Evolutionary conservation across 2,888 invertebrate genomes (phyloP).

Genomic region (Ennomos erosarius): DNA sequence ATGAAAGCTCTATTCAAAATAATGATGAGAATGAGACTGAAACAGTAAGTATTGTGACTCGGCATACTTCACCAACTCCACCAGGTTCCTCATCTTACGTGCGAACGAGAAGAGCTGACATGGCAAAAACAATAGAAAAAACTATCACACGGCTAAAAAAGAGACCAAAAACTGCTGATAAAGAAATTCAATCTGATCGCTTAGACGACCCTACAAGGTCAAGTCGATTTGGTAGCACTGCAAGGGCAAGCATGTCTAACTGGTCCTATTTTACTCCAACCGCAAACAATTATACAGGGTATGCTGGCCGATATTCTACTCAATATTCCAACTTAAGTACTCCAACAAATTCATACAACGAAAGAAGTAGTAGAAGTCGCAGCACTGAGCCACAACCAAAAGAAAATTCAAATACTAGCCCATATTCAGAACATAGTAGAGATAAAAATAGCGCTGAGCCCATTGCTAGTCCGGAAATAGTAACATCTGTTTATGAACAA

Average conservation of each 20-base stretch:
- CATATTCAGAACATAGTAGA: conserved; percentile 51
- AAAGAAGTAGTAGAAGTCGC: conserved; percentile 70
- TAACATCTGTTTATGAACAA: conserved; percentile 62
- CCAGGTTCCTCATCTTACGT: conserved; percentile 87
- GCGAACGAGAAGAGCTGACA: conserved; percentile 88
- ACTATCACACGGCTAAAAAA: conserved; percentile 86
- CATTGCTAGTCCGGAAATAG: conserved; percentile 59
- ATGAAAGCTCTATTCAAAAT: conserved; percentile 1
- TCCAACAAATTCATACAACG: conserved; percentile 57
- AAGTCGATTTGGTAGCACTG: conserved; percentile 85
- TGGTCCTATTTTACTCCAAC: conserved; percentile 87
- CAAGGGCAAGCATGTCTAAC: conserved; percentile 85
- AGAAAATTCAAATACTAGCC: conserved; percentile 53
- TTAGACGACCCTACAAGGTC: conserved; percentile 88
- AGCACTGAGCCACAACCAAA: conserved; percentile 67
- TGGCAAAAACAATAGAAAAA: conserved; percentile 90
- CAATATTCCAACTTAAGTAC: conserved; percentile 69
- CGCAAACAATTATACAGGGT: conserved; percentile 71
- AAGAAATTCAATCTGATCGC: conserved; percentile 90
- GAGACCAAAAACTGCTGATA: conserved; percentile 86
- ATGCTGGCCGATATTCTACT: conserved; percentile 79
- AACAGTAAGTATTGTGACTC: conserved; percentile 87
- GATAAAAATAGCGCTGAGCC: conserved; percentile 47
- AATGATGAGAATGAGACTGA: conserved; percentile 62
- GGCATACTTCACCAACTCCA: conserved; percentile 92